phyloP scores from a whole-genome alignment of 2,797 vertebrate genomes.

The Balearica regulorum region DNA sequence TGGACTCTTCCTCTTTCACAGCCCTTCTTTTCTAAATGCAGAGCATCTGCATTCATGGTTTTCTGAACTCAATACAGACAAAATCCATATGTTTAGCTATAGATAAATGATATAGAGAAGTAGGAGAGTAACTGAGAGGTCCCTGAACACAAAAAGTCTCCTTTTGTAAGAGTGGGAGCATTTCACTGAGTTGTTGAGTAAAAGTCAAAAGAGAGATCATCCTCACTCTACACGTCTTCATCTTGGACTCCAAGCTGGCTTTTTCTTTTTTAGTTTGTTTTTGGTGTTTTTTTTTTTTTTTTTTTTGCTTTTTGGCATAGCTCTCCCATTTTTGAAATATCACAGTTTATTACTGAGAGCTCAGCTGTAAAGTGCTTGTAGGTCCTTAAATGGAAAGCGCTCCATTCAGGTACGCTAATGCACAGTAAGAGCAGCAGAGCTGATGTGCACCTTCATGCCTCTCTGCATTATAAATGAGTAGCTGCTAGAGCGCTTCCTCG shows the following conservation, averaged over 20 bases:
- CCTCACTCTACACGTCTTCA: background rate
- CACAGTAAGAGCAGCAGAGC: background rate
- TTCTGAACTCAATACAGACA: background rate
- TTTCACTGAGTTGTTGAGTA: background rate
- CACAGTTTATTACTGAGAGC: background rate
- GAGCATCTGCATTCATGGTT: background rate
- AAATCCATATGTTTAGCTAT: background rate
- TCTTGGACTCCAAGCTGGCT: background rate
- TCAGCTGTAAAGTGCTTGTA: background rate
- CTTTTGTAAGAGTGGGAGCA: background rate
- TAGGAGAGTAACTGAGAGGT: background rate
- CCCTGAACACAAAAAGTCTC: background rate
- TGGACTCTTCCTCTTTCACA: background rate
- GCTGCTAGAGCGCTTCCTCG: slow-evolving; percentile 19
- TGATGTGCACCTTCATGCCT: background rate
- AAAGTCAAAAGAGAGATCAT: background rate
- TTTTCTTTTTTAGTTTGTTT: background rate
- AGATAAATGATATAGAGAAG: background rate
- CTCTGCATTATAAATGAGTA: slow-evolving; percentile 28
- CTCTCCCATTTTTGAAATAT: background rate
- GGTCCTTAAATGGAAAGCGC: background rate
- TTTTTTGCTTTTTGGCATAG: background rate
- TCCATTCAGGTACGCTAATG: background rate
- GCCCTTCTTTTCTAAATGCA: background rate
- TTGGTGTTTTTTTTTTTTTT: background rate